Conservation (phyloP, 2,888 invertebrate species). For the Cryptocephalus primarius region DNA sequence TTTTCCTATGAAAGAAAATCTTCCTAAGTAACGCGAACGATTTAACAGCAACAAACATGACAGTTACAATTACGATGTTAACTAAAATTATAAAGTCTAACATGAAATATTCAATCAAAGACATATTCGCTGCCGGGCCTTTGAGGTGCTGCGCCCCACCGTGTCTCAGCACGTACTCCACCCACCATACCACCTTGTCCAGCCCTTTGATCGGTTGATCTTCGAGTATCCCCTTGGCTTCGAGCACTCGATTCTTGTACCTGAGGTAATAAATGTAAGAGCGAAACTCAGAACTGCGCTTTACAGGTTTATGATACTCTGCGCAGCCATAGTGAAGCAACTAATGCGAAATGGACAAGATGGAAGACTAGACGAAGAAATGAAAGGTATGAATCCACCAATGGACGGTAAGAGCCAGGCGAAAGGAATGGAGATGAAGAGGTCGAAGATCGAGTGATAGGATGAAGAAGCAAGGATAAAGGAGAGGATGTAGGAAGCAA, state of each 20-base stretch:
- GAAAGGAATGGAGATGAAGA: too few relatives aligned
- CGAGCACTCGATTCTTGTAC: conserved; percentile 13
- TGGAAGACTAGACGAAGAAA: too few relatives aligned
- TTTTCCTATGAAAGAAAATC: too few relatives aligned
- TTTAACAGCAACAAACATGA: too few relatives aligned
- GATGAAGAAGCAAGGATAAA: too few relatives aligned
- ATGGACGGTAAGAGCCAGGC: too few relatives aligned
- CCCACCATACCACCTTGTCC: conserved; percentile 3
- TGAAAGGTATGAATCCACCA: too few relatives aligned
- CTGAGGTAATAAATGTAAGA: conserved; percentile 4
- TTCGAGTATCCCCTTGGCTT: conserved; percentile 6
- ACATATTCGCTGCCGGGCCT: background rate
- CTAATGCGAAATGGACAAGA: too few relatives aligned
- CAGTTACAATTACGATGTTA: too few relatives aligned
- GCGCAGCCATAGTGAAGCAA: background rate
- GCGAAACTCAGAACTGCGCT: background rate
- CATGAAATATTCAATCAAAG: background rate
- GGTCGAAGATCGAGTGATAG: too few relatives aligned
- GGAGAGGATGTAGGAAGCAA: too few relatives aligned
- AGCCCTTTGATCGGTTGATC: conserved; percentile 1
- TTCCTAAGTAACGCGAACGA: too few relatives aligned
- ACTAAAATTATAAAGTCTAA: background rate
- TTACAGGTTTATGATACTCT: background rate
- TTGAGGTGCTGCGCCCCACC: conserved; percentile 1
- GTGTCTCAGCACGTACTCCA: conserved; percentile 3